A percentile compares a stretch with the other conserved stretches of the same genome.
phyloP scores from a whole-genome alignment of 2,797 vertebrate genomes.

The Buceros bicornis region DNA sequence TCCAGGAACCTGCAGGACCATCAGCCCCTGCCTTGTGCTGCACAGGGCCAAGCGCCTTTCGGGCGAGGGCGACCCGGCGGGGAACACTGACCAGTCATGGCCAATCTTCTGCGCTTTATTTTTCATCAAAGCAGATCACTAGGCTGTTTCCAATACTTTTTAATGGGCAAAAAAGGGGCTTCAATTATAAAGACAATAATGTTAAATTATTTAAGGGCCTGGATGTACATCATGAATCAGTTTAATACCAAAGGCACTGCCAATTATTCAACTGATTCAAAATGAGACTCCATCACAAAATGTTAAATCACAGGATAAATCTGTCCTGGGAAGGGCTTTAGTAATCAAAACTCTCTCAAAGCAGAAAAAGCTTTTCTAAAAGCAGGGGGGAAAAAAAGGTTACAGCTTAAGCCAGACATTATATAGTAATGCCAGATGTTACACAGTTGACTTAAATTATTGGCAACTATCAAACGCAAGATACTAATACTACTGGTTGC shows the following conservation, averaged over 20 bases:
- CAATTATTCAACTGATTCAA: constrained; percentile 39
- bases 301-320: constrained; percentile 41
- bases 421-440: constrained; percentile 52
- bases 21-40: background rate
- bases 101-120: constrained; percentile 38
- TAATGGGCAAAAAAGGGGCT: constrained; percentile 11
- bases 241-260: constrained; percentile 39
- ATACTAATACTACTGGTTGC: constrained; percentile 18
- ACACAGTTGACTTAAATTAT: constrained; percentile 46
- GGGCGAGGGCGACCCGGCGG: background rate
- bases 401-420: constrained; percentile 28
- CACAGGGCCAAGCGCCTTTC: background rate
- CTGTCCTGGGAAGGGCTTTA: constrained; percentile 29
- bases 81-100: background rate
- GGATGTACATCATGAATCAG: constrained; percentile 50
- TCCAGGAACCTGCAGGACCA: background rate
- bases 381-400: background rate
- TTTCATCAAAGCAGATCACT: constrained; percentile 53
- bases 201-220: constrained; percentile 28
- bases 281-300: constrained; percentile 37
- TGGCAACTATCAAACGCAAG: constrained; percentile 15
- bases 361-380: constrained; percentile 21
- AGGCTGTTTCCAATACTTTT: constrained; percentile 28
- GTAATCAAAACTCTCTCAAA: constrained; percentile 39
- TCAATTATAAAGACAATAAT: constrained; percentile 15